phyloP scores from a whole-genome alignment of 2,797 vertebrate species.

The Emys orbicularis region DNA sequence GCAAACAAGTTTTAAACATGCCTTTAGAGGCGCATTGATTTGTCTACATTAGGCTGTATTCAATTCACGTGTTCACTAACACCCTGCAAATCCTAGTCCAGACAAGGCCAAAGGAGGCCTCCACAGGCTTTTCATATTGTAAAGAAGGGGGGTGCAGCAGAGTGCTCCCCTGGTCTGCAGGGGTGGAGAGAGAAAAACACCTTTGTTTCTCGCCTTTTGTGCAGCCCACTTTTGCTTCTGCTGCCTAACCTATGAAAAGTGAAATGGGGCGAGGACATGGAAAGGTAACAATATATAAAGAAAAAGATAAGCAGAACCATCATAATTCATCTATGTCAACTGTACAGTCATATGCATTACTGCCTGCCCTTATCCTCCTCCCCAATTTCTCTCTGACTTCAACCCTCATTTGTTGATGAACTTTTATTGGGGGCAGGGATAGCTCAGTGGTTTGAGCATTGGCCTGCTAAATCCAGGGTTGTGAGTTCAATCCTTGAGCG shows the following conservation, averaged over 20 bases:
- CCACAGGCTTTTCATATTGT: background rate
- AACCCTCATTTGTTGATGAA: background rate
- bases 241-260: background rate
- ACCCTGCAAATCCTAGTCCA: fast-evolving
- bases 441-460: too few relatives aligned
- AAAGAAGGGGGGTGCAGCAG: background rate
- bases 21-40: background rate
- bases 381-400: background rate
- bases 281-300: background rate
- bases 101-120: background rate
- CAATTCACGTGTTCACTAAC: background rate
- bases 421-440: background rate
- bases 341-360: background rate
- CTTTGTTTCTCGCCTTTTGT: background rate
- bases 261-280: background rate
- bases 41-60: background rate
- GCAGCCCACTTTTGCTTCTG: background rate
- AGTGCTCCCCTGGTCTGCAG: background rate
- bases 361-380: background rate
- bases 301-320: background rate
- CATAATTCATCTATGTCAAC: background rate
- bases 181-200: fast-evolving
- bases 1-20: background rate
- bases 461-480: too few relatives aligned
- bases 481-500: too few relatives aligned